phyloP scores from a whole-genome alignment of 2,888 invertebrate genomes.

The Lysandra bellargus region DNA sequence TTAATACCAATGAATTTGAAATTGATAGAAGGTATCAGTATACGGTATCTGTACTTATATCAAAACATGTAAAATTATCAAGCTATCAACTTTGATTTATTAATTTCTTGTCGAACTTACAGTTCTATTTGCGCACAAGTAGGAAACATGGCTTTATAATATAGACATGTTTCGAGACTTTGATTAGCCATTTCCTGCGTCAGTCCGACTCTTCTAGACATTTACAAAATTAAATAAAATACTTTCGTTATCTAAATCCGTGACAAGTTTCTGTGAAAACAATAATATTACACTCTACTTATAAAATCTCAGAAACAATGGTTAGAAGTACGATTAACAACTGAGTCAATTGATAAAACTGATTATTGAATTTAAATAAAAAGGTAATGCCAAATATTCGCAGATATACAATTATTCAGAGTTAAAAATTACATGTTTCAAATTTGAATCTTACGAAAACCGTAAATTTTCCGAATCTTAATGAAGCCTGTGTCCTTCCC shows the following conservation, averaged over 20 bases:
- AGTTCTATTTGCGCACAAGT: background rate
- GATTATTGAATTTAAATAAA: background rate
- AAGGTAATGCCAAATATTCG: background rate
- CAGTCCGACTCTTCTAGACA: background rate
- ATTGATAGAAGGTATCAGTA: slow-evolving; percentile 24
- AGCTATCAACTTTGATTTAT: slow-evolving; percentile 18
- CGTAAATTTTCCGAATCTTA: too few relatives aligned
- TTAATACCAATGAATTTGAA: slow-evolving; percentile 2
- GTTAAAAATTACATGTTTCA: background rate
- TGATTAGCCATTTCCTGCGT: background rate
- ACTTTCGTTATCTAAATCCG: background rate
- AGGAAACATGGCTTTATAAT: background rate
- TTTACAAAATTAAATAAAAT: background rate
- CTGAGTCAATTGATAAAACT: background rate
- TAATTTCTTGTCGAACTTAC: slow-evolving; percentile 8
- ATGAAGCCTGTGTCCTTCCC: too few relatives aligned
- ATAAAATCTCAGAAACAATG: background rate
- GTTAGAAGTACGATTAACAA: background rate
- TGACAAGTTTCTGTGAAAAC: background rate
- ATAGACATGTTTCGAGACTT: background rate
- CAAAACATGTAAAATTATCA: slow-evolving; percentile 20
- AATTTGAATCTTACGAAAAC: background rate
- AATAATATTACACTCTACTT: background rate
- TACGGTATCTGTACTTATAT: background rate
- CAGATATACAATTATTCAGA: background rate